Evolutionary conservation across 2,797 vertebrate genomes (phyloP).

Genomic region (Macropodus opercularis): DNA sequence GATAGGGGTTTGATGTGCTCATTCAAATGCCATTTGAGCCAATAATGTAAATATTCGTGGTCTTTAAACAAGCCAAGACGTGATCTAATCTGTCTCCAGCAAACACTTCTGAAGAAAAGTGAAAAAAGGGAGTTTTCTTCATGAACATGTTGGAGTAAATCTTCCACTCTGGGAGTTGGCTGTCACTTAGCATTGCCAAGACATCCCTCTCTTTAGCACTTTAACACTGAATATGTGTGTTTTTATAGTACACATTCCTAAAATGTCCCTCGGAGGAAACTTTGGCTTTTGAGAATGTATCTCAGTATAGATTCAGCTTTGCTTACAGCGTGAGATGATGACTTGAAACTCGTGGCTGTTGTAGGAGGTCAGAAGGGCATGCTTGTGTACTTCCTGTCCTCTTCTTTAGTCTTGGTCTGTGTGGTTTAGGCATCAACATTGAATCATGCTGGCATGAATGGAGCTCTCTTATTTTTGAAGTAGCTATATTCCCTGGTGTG

Average conservation of each 20-base stretch:
- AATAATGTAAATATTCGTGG: constrained; percentile 80
- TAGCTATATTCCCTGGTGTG: constrained; percentile 17
- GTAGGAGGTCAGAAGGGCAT: constrained; percentile 52
- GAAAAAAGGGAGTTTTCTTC: constrained; percentile 57
- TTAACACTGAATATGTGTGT: constrained; percentile 42
- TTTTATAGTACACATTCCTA: constrained; percentile 48
- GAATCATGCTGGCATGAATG: constrained; percentile 44
- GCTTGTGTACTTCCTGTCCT: constrained; percentile 66
- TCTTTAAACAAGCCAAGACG: constrained; percentile 77
- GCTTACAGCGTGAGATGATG: constrained; percentile 43
- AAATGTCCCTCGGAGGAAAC: constrained; percentile 50
- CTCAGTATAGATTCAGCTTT: constrained; percentile 38
- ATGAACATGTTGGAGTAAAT: constrained; percentile 57
- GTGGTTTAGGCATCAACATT: constrained; percentile 50
- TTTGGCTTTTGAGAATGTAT: constrained; percentile 57
- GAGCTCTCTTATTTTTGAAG: constrained; percentile 28
- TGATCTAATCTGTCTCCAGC: constrained; percentile 72
- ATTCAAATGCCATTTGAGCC: constrained; percentile 68
- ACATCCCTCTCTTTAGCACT: constrained; percentile 45
- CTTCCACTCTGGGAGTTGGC: constrained; percentile 61
- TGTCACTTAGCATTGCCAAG: constrained; percentile 60
- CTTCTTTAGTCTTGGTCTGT: constrained; percentile 33
- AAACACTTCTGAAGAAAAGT: constrained; percentile 56
- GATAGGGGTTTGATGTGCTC: constrained; percentile 63
- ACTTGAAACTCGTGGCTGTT: constrained; percentile 31